phyloP scores from a whole-genome alignment of 1,140 invertebrate species.

The Paramacrobiotus metropolitanus region DNA sequence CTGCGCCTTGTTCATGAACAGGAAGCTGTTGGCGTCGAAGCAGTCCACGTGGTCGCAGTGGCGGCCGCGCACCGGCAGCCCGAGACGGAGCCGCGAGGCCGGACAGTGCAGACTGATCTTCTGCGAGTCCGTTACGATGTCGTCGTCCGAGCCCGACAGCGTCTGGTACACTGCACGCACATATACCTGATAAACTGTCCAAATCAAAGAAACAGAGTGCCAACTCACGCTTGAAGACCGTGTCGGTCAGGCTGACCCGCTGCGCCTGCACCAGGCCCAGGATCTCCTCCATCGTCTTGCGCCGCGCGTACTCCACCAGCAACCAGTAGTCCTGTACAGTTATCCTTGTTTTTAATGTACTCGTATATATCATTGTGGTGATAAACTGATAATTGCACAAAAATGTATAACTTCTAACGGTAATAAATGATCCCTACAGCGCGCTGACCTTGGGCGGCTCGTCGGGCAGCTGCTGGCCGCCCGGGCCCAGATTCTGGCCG shows the following conservation, averaged over 20 bases:
- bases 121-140: background rate
- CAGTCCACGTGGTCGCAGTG: conserved; percentile 1
- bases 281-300: conserved; percentile 1
- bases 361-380: too few relatives aligned
- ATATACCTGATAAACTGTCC: background rate
- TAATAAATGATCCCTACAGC: background rate
- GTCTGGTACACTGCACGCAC: background rate
- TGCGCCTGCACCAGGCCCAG: background rate
- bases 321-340: background rate
- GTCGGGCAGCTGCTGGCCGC: background rate
- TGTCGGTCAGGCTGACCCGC: background rate
- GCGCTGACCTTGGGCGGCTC: background rate
- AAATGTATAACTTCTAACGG: background rate
- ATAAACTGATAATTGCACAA: too few relatives aligned
- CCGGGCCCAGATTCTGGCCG: background rate
- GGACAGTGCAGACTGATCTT: conserved; percentile 3
- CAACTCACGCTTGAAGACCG: background rate
- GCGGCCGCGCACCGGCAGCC: background rate
- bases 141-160: background rate
- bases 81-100: background rate
- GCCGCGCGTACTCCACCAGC: background rate
- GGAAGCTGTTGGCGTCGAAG: background rate
- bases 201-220: too few relatives aligned
- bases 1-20: background rate
- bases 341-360: too few relatives aligned